These are phyloP conservation scores for Triplophysa rosa DNA, from an alignment of 2,113 vertebrate genomes.

Conservation along the genomic window DNA sequence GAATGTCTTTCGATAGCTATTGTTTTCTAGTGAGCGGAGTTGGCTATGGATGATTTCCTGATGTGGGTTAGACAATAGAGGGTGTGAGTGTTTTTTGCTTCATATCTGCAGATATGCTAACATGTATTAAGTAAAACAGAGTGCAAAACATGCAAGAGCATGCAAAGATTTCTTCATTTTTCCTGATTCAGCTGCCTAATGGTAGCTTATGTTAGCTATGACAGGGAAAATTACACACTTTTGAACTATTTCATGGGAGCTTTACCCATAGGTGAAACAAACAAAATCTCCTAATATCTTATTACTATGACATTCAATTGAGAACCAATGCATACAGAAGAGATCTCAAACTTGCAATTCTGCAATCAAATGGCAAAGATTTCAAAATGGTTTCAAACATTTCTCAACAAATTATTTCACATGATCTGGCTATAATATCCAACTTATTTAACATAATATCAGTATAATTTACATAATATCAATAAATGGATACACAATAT, in stretches of 20 bases:
- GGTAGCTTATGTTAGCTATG: background rate
- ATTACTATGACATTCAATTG: too few species aligned
- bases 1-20: background rate
- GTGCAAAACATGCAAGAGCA: background rate
- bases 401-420: too few species aligned
- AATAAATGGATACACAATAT: too few species aligned
- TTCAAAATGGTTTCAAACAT: too few species aligned
- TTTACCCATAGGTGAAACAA: too few species aligned
- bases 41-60: constrained; percentile 37
- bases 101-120: constrained; percentile 11
- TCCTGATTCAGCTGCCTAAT: background rate
- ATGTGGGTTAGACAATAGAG: constrained; percentile 33
- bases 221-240: background rate
- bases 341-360: too few species aligned
- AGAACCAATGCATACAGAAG: too few species aligned
- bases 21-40: background rate
- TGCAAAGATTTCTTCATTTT: constrained; percentile 3
- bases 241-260: background rate
- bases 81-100: constrained; percentile 26
- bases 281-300: too few species aligned
- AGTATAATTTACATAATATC: too few species aligned
- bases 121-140: background rate
- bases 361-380: too few species aligned
- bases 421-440: too few species aligned
- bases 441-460: too few species aligned